Evolutionary conservation across 2,797 vertebrate species (phyloP).

Genomic region (Botia almorhae): DNA sequence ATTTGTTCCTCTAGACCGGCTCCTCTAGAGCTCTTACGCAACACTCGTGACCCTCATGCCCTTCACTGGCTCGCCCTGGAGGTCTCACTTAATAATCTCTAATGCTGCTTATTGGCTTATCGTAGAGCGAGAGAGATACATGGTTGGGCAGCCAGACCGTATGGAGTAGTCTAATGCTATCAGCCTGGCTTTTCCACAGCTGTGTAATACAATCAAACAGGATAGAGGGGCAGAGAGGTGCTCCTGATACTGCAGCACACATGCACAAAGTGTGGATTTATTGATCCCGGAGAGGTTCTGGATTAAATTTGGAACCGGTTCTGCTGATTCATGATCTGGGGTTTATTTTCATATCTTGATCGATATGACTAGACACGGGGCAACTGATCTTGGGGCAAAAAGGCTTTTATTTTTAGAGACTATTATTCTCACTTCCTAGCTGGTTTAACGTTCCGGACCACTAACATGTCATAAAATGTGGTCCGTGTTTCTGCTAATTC

Average conservation of each 20-base stretch:
- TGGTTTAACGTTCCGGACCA: background rate
- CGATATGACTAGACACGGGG: background rate
- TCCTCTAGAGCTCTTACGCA: conserved; percentile 17
- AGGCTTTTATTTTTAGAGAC: background rate
- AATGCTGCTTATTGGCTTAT: conserved; percentile 32
- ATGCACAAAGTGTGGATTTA: background rate
- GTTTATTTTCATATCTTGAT: conserved; percentile 5
- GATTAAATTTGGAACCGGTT: conserved; percentile 6
- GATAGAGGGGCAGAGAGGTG: conserved; percentile 33
- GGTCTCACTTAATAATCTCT: conserved; percentile 42
- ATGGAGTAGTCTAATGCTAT: conserved; percentile 38
- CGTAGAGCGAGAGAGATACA: conserved; percentile 7
- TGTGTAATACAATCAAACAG: conserved; percentile 49
- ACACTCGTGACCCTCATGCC: conserved; percentile 12
- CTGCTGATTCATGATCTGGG: conserved; percentile 9
- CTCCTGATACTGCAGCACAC: conserved; percentile 4
- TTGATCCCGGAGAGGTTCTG: conserved; percentile 11
- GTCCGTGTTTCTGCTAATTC: no score
- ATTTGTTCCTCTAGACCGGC: background rate
- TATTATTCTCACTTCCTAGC: background rate
- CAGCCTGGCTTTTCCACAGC: conserved; percentile 39
- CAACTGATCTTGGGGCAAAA: background rate
- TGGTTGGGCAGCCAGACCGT: background rate
- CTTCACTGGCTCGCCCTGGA: conserved; percentile 12
- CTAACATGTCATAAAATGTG: background rate